Base-by-base conservation (phyloP, 1,140 invertebrate genomes). In the Oscheius sp. region DNA sequence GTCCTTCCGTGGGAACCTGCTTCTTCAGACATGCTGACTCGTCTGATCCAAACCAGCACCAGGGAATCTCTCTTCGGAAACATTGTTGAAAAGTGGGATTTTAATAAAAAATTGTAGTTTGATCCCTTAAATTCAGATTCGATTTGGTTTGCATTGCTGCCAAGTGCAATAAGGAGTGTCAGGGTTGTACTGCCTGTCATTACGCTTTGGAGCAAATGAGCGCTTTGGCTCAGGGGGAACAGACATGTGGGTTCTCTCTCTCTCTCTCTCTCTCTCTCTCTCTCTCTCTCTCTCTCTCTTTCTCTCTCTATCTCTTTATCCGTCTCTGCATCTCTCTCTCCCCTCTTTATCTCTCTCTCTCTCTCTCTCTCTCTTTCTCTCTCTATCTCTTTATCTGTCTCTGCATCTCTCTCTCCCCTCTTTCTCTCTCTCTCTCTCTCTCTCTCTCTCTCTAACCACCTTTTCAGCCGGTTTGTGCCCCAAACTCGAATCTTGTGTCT, bases 151-250 rank as follows among this genome's bases (percentile, higher is more conserved):
- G 73, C 23, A 70, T 75, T 20, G 67, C 73, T 18, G 64, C 73
- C 1, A 75, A 75, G 34, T 75, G 73, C 46, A 74, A 46, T 13
- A 65, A 70, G 31, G 67, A 75, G 28, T 75, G 73, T 35, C 55
- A 59, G 36, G 38, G 46, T 13, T 75, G 73, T 49, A 65, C 73
- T 20, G 49, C 61, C 26, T 75, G 73, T 46, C 58, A 75, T 15
- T 75, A 75, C 59, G 73, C 73, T 35, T 20, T 75, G 4, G 58
- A 75, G n/a, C 73, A 75, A 46, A 75, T 75, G 73, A 70, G 45
- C 36, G 67, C 73, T 18, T 58, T 75, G 31, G 68, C 63, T 42
- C 61, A 70, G n/a, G 73, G 73, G 55, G 67, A 70, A 31, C 46
- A 52, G 20, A 75, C 67, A 38, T 45, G 69, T 71, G 23, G 34